Base-by-base conservation (phyloP, 2,797 vertebrate species). In the Mycteria americana region DNA sequence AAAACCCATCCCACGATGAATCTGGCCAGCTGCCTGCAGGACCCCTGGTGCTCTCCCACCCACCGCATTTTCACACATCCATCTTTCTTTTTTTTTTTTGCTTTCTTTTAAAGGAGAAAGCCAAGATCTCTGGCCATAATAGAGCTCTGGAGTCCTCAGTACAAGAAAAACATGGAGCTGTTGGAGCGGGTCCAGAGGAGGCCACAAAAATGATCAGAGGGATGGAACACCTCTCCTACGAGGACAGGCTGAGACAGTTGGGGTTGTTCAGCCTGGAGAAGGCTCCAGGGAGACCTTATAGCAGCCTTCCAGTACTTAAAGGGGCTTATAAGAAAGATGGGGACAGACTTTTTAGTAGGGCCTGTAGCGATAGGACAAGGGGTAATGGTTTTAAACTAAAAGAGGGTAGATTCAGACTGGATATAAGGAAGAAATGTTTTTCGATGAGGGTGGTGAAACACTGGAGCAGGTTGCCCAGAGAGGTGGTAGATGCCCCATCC, bases 21-120 rank as follows among this genome's bases (percentile, higher is more conserved):
- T 45, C 53, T 92, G 69, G 41, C 31, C 4, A 2, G 31, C 35
- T 91, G 82, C 83, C 51, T 18, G 31, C 39, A 41, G 28, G 76
- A 18, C 74, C 33, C 73, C 9, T 64, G 0, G 0, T 59, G 73
- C 21, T 90, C 57, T 72, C 60, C 84, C 69, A 86, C 69, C 74
- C 27, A 1, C 46, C 0, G 0, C 3, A 4, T 19, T 56, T 33
- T 48, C 16, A 2, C 1, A 2, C 13, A 1, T 64, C 39, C 35
- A 2, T 90, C 25, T n/a, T 35, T 28, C 10, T 19, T 21, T 25
- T 21, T 45, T 59, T 46, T 10, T 35, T 33, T 48, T 17, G 3
- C 24, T 68, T 60, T 68, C 19, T 64, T 57, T 46, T 62, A 23
- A 69, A 62, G n/a, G 11, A 22, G 18, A 65, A 88, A 27, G 23